phyloP scores from a whole-genome alignment of 1,140 invertebrate genomes.

The Orchestia grillus region DNA sequence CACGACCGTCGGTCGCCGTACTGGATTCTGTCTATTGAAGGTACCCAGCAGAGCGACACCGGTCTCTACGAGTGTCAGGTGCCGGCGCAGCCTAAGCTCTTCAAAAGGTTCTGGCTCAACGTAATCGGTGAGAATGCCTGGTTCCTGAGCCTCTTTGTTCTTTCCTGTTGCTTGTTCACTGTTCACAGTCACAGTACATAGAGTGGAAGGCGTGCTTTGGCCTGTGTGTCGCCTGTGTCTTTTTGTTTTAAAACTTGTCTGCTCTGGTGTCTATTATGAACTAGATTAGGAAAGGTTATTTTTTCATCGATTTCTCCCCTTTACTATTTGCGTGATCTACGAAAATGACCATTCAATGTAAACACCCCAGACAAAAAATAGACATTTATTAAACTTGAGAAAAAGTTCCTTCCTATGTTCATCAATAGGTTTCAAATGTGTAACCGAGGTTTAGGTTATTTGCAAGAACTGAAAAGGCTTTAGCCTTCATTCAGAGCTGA shows the following conservation, averaged over 20 bases:
- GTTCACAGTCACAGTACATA: too few relatives aligned
- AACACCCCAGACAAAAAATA: too few relatives aligned
- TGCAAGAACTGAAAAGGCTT: too few relatives aligned
- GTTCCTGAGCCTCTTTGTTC: not conserved
- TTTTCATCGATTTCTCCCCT: not conserved
- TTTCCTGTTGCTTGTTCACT: not conserved
- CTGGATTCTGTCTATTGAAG: slow-evolving; percentile 90
- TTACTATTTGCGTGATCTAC: too few relatives aligned
- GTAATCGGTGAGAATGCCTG: slow-evolving; percentile 22
- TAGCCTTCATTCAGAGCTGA: too few relatives aligned
- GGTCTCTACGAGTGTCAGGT: slow-evolving; percentile 89
- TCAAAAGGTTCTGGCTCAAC: slow-evolving; percentile 78
- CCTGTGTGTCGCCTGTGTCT: not conserved
- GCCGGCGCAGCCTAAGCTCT: slow-evolving; percentile 80
- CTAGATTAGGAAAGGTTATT: not conserved
- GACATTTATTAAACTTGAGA: too few relatives aligned
- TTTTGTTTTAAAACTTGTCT: not conserved
- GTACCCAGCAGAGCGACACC: slow-evolving; percentile 86
- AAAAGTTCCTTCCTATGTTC: too few relatives aligned
- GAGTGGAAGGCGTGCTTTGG: not conserved
- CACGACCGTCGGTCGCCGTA: slow-evolving; percentile 90
- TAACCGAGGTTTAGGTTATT: too few relatives aligned
- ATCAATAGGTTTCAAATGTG: too few relatives aligned
- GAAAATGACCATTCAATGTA: too few relatives aligned
- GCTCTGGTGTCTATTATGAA: not conserved